These are phyloP conservation scores for Carettochelys insculpta DNA, from an alignment of 2,113 vertebrate genomes.

Conservation along the genomic window DNA sequence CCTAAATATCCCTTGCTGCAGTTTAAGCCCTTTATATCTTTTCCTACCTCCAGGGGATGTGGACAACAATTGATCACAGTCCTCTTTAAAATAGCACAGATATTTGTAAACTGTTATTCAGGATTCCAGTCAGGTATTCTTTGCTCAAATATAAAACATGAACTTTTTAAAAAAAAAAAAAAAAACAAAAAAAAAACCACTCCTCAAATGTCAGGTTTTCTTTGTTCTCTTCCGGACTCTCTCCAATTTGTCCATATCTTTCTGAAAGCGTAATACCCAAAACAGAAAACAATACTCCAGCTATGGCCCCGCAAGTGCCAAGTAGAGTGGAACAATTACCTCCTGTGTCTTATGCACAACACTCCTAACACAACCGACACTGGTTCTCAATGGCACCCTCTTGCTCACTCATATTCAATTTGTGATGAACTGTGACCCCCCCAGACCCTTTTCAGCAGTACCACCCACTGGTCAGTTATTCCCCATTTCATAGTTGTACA, in stretches of 20 bases:
- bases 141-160: background rate
- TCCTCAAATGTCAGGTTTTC: background rate
- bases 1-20: background rate
- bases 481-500: background rate
- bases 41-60: background rate
- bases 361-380: background rate
- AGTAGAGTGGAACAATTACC: background rate
- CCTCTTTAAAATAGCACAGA: background rate
- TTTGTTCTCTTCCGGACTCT: background rate
- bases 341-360: background rate
- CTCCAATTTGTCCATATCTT: background rate
- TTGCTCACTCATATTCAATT: background rate
- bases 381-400: background rate
- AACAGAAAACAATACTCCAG: background rate
- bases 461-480: background rate
- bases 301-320: background rate
- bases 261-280: background rate
- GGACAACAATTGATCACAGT: background rate
- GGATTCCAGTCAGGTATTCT: background rate
- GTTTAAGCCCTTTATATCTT: background rate
- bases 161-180: too few relatives aligned
- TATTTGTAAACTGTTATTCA: background rate
- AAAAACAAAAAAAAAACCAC: too few relatives aligned
- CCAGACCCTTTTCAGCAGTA: background rate
- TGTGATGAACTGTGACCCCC: background rate